A percentile compares a stretch with the other conserved stretches of the same genome.
Evolutionary conservation across 2,888 invertebrate genomes (phyloP).

Genomic region (Epistrophella euchroma): DNA sequence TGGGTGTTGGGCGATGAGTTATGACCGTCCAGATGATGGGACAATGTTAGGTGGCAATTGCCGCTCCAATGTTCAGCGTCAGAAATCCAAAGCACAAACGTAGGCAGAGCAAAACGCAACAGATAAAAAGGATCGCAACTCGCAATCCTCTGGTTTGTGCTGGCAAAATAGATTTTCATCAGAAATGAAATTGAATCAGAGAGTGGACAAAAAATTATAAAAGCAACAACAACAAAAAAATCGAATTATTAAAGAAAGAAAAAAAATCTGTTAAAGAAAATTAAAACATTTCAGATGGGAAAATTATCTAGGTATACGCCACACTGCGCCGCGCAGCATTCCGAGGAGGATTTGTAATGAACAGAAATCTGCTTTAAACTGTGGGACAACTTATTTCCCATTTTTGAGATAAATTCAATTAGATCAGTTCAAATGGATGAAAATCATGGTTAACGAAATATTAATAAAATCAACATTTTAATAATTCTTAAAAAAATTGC

Average conservation of each 20-base stretch:
- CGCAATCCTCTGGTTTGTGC: constrained; percentile 6
- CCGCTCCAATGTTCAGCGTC: constrained; percentile 61
- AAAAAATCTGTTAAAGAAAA: constrained; percentile 63
- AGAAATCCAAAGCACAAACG: constrained; percentile 47
- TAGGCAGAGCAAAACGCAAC: constrained; percentile 37
- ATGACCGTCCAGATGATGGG: constrained; percentile 68
- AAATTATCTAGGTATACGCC: constrained; percentile 60
- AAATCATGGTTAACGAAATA: no score
- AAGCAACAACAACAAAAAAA: background rate
- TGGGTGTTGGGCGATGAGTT: constrained; percentile 73
- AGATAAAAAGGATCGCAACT: constrained; percentile 3
- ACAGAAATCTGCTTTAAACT: background rate
- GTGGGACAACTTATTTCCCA: background rate
- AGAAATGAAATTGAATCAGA: constrained; percentile 68
- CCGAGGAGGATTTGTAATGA: constrained; percentile 64
- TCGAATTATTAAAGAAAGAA: constrained; percentile 43
- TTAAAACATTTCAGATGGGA: constrained; percentile 74
- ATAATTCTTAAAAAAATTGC: no score
- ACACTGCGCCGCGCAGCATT: no score
- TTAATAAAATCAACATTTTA: no score
- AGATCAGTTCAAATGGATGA: background rate
- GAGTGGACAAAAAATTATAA: constrained; percentile 11
- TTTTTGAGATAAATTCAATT: background rate
- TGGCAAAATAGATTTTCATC: constrained; percentile 63
- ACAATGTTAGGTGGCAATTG: constrained; percentile 75